Evolutionary conservation across 2,113 vertebrate genomes (phyloP).

Genomic region (Corapipo altera): DNA sequence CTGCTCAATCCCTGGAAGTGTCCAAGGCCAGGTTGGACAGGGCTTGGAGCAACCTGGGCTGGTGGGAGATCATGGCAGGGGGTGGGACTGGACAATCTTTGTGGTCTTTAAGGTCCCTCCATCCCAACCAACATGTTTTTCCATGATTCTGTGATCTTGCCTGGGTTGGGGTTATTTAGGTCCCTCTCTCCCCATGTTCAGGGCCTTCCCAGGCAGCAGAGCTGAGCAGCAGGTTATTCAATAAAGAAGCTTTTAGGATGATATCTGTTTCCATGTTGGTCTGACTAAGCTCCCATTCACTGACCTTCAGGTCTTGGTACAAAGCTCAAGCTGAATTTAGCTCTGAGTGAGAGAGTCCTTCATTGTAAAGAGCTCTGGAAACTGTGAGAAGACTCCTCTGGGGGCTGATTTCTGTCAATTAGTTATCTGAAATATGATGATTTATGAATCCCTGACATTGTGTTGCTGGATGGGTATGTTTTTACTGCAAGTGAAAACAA

Average conservation of each 20-base stretch:
- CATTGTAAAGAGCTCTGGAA: constrained; percentile 43
- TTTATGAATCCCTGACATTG: constrained; percentile 6
- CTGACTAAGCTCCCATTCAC: neutral
- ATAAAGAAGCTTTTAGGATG: neutral
- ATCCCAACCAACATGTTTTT: neutral
- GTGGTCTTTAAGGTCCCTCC: neutral
- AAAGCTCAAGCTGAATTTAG: constrained; percentile 7
- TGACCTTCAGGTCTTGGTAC: constrained; percentile 18
- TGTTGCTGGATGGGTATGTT: neutral
- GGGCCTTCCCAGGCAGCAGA: neutral
- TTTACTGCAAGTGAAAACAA: neutral
- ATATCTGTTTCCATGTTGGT: neutral
- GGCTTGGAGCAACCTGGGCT: neutral
- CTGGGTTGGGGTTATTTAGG: neutral
- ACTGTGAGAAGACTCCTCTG: neutral
- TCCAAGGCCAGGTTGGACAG: neutral
- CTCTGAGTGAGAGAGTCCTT: neutral
- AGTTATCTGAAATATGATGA: constrained; percentile 17
- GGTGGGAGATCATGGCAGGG: neutral
- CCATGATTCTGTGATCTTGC: neutral
- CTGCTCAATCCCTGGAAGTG: neutral
- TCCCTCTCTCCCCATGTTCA: rapidly evolving
- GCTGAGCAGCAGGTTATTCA: neutral
- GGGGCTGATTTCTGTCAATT: constrained; percentile 42
- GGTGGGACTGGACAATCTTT: rapidly evolving